phyloP scores from a whole-genome alignment of 2,888 invertebrate species.

The Meghimatium bilineatum region DNA sequence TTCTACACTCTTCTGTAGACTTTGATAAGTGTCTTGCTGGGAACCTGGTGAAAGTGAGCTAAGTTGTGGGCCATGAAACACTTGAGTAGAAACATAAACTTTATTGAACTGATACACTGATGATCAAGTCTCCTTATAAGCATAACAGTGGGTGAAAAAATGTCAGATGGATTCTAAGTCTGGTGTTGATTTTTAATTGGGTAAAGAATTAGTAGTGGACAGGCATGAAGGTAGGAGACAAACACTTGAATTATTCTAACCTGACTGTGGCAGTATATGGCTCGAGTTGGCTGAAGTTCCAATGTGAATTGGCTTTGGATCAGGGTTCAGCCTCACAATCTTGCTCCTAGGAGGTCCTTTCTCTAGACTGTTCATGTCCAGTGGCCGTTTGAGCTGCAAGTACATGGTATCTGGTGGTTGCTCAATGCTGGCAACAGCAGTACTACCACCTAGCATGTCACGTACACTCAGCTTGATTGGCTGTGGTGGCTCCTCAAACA shows the following conservation, averaged over 20 bases:
- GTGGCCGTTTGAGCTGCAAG: conserved; percentile 65
- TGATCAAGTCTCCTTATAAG: too few species aligned
- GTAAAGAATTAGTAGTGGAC: background rate
- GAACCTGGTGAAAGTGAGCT: too few species aligned
- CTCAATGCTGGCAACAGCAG: conserved; percentile 64
- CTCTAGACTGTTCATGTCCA: conserved; percentile 70
- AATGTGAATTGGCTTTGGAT: background rate
- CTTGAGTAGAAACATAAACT: too few species aligned
- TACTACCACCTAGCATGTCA: conserved; percentile 65
- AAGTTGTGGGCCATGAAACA: too few species aligned
- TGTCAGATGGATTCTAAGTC: too few species aligned
- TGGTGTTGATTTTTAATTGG: too few species aligned
- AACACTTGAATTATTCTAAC: background rate
- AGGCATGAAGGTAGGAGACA: background rate
- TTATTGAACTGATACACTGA: too few species aligned
- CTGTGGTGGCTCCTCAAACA: conserved; percentile 59
- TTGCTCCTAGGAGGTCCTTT: conserved; percentile 68
- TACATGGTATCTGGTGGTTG: conserved; percentile 62
- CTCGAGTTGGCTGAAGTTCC: conserved; percentile 14
- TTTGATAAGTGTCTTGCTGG: too few species aligned
- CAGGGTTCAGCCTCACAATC: conserved; percentile 41
- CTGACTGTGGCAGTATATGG: conserved; percentile 7
- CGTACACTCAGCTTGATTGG: conserved; percentile 57
- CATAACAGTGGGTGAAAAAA: too few species aligned
- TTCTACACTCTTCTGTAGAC: too few species aligned